Conservation (phyloP, 2,888 invertebrate species). For the Heteropelma amictum region DNA sequence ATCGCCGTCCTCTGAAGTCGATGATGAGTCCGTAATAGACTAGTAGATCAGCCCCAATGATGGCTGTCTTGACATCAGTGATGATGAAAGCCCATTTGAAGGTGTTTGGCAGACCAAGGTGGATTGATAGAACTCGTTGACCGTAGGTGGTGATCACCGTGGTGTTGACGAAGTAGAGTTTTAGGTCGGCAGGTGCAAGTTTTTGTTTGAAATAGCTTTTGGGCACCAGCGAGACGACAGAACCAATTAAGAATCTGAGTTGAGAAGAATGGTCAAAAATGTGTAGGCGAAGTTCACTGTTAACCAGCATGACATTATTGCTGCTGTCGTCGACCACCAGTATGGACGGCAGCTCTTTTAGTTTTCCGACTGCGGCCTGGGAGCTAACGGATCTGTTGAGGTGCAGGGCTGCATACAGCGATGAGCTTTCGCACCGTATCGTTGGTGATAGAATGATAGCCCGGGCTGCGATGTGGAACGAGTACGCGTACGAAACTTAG, state of each 20-base stretch:
- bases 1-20: no score
- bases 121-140: not conserved
- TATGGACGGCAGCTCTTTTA: not conserved
- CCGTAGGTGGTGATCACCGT: slow-evolving; percentile 25
- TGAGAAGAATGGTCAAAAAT: not conserved
- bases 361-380: not conserved
- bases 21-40: no score
- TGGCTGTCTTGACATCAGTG: slow-evolving; percentile 11
- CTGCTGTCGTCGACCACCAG: not conserved
- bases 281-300: not conserved
- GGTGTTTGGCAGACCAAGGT: not conserved
- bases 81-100: slow-evolving; percentile 28
- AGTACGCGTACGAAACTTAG: not conserved
- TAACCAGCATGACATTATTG: not conserved
- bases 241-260: not conserved
- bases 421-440: no score
- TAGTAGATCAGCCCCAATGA: slow-evolving; percentile 21
- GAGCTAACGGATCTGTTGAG: not conserved
- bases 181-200: not conserved
- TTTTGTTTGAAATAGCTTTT: not conserved
- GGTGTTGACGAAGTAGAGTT: not conserved
- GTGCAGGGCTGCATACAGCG: not conserved
- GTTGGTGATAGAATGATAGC: not conserved
- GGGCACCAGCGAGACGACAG: not conserved
- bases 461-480: not conserved